Conservation (phyloP, 2,113 vertebrate genomes). For the Malurus cyaneus region DNA sequence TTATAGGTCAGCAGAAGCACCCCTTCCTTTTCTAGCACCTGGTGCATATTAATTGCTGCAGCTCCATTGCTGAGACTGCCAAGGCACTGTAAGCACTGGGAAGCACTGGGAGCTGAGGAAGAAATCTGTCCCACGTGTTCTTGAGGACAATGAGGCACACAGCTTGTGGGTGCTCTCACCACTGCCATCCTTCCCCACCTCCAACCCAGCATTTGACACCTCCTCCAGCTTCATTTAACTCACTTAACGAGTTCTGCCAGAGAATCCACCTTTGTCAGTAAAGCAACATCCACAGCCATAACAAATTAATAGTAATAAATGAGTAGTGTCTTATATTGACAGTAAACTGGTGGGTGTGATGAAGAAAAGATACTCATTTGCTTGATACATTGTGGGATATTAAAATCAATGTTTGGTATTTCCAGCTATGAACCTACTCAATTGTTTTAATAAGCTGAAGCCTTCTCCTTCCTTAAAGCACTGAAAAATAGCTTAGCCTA, state of each 20-base stretch:
- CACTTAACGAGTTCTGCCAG: slow-evolving; percentile 18
- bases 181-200: background rate
- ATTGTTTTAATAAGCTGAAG: background rate
- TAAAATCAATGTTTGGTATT: slow-evolving; percentile 8
- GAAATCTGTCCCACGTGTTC: background rate
- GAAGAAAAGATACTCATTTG: slow-evolving; percentile 21
- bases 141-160: background rate
- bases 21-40: background rate
- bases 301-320: slow-evolving; percentile 20
- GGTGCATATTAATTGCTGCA: background rate
- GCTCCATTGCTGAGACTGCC: background rate
- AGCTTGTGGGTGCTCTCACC: background rate
- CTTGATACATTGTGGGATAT: background rate
- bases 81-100: background rate
- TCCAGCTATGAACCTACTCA: background rate
- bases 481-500: background rate
- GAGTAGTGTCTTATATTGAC: slow-evolving; percentile 3
- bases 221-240: background rate
- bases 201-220: background rate
- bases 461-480: background rate
- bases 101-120: background rate
- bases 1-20: background rate
- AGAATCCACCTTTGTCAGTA: background rate
- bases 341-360: slow-evolving; percentile 9
- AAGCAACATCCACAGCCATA: background rate